Conservation (phyloP, 2,113 vertebrate genomes). For the Cairina moschata region DNA sequence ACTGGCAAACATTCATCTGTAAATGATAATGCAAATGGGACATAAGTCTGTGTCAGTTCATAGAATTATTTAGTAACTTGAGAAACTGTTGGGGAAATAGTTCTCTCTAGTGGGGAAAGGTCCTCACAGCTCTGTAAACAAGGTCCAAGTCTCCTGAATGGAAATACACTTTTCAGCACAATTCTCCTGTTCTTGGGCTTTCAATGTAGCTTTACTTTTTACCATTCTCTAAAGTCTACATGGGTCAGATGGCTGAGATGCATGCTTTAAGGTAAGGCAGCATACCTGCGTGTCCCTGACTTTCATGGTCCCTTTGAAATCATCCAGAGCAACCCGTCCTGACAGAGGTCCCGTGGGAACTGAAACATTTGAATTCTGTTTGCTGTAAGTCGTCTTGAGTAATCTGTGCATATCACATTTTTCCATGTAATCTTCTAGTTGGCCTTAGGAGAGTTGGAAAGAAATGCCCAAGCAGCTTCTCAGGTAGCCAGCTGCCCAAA, state of each 20-base stretch:
- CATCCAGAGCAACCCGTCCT: background rate
- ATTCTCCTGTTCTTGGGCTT: background rate
- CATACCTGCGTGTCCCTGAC: fast-evolving
- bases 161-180: background rate
- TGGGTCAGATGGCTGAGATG: fast-evolving
- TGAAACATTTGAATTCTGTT: background rate
- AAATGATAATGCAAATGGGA: background rate
- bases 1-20: background rate
- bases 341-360: fast-evolving
- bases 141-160: background rate
- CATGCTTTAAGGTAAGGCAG: fast-evolving
- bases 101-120: no score
- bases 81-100: background rate
- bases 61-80: background rate
- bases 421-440: background rate
- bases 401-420: background rate
- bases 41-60: fast-evolving
- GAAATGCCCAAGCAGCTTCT: background rate
- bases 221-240: fast-evolving
- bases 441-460: background rate
- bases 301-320: background rate
- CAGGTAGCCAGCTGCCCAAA: background rate
- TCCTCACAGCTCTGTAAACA: background rate
- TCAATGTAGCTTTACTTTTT: fast-evolving
- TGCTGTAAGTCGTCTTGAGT: background rate